These are phyloP conservation scores for Apodemia hepburni DNA, from an alignment of 2,888 invertebrate species.

Conservation along the genomic window DNA sequence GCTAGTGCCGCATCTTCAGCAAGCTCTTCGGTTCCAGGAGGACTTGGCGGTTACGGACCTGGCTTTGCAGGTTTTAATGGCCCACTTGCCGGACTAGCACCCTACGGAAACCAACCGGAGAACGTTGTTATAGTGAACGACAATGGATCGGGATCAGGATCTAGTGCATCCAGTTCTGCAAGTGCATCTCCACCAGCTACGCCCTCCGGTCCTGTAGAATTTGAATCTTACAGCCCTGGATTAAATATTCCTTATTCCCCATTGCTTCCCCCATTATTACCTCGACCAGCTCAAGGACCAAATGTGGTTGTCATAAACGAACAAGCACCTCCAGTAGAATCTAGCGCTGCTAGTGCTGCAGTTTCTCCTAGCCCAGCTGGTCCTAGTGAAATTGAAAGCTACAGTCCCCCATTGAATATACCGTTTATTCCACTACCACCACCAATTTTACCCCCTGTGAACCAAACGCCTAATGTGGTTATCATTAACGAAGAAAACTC, in stretches of 20 bases:
- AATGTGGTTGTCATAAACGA: conserved; percentile 5
- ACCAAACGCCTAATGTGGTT: not conserved
- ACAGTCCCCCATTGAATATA: not conserved
- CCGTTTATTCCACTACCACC: not conserved
- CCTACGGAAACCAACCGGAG: not conserved
- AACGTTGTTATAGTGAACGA: not conserved
- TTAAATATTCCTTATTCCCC: conserved; percentile 18
- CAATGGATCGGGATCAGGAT: not conserved
- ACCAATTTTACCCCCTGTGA: not conserved
- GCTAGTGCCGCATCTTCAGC: conserved; percentile 16
- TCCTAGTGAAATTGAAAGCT: not conserved
- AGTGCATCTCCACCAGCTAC: not conserved
- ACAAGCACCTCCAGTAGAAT: conserved; percentile 14
- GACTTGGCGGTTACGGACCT: not conserved
- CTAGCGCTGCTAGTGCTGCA: conserved; percentile 18
- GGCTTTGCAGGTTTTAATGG: not conserved
- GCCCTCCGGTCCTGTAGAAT: too few species aligned
- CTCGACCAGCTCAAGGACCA: not conserved
- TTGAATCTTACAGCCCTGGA: too few species aligned
- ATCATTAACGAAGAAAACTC: not conserved
- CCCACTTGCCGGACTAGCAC: not conserved
- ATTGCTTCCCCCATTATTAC: conserved; percentile 19
- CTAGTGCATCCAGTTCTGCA: conserved; percentile 3
- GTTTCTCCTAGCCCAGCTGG: conserved; percentile 17
- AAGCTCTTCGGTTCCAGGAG: not conserved